Percentiles rank a stretch among this genome's conserved stretches.
These are phyloP conservation scores for Grantiella picta DNA, from an alignment of 2,113 vertebrate genomes.

Conservation along the genomic window DNA sequence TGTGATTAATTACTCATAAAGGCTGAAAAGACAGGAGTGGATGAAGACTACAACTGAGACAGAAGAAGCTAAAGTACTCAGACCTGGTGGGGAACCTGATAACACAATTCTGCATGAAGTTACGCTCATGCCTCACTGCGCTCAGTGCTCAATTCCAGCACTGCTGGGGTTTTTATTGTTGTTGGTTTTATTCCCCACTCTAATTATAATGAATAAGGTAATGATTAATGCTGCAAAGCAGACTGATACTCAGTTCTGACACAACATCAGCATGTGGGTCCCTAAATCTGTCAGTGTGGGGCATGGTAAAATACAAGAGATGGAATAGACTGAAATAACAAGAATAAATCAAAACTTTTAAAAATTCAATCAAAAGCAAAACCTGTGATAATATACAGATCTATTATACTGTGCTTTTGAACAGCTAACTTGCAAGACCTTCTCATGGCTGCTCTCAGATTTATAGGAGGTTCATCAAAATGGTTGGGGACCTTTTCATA, in stretches of 20 bases:
- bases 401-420: not conserved
- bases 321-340: not conserved
- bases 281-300: not conserved
- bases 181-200: not conserved
- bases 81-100: not conserved
- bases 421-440: not conserved
- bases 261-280: not conserved
- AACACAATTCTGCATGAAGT: not conserved
- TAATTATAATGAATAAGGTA: conserved; percentile 17
- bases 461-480: not conserved
- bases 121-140: not conserved
- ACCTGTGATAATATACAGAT: not conserved
- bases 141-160: not conserved
- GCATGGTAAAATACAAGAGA: not conserved
- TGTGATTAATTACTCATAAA: not conserved
- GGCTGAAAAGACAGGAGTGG: not conserved
- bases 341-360: not conserved
- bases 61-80: not conserved
- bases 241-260: not conserved
- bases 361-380: not conserved
- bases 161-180: not conserved
- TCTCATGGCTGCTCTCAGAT: not conserved
- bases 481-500: not conserved
- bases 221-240: not conserved
- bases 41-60: not conserved